Evolutionary conservation across 1,140 invertebrate species (phyloP).

Genomic region (Capitella teleta): DNA sequence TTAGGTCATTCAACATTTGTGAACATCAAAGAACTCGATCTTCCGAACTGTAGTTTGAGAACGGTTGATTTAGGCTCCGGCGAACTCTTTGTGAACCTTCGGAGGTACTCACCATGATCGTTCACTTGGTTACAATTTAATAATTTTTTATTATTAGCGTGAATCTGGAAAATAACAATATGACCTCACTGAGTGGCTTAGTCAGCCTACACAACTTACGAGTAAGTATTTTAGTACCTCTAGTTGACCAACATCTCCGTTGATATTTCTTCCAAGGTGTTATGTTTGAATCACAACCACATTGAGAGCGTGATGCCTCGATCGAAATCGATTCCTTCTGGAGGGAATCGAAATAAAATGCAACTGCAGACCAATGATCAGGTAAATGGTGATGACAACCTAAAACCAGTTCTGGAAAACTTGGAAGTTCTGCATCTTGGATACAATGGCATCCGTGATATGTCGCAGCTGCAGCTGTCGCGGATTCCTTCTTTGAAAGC

Average conservation of each 20-base stretch:
- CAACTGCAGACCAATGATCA: too few species aligned
- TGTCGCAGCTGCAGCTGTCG: slow-evolving; percentile 30
- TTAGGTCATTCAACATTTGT: slow-evolving; percentile 31
- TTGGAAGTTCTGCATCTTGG: slow-evolving; percentile 41
- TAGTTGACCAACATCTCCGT: not conserved
- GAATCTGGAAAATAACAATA: slow-evolving; percentile 41
- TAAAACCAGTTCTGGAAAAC: slow-evolving; percentile 28
- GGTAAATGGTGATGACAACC: slow-evolving; percentile 8
- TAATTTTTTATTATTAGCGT: slow-evolving; percentile 25
- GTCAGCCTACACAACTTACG: slow-evolving; percentile 35
- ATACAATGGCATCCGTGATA: slow-evolving; percentile 39
- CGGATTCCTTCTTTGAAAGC: slow-evolving; percentile 34
- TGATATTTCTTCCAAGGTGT: slow-evolving; percentile 20
- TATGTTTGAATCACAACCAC: slow-evolving; percentile 41
- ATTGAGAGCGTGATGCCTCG: slow-evolving; percentile 36
- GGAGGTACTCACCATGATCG: slow-evolving; percentile 20
- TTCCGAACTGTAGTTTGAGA: slow-evolving; percentile 31
- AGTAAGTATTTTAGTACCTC: slow-evolving; percentile 16
- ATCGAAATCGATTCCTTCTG: too few species aligned
- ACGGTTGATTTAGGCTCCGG: slow-evolving; percentile 34
- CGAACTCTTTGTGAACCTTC: slow-evolving; percentile 30
- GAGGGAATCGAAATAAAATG: too few species aligned
- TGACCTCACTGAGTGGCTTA: slow-evolving; percentile 38
- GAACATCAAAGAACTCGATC: slow-evolving; percentile 35
- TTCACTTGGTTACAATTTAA: not conserved